Percentiles rank a stretch among this genome's conserved stretches.
Evolutionary conservation across 1,140 invertebrate species (phyloP).

Genomic region (Antheraea pernyi): DNA sequence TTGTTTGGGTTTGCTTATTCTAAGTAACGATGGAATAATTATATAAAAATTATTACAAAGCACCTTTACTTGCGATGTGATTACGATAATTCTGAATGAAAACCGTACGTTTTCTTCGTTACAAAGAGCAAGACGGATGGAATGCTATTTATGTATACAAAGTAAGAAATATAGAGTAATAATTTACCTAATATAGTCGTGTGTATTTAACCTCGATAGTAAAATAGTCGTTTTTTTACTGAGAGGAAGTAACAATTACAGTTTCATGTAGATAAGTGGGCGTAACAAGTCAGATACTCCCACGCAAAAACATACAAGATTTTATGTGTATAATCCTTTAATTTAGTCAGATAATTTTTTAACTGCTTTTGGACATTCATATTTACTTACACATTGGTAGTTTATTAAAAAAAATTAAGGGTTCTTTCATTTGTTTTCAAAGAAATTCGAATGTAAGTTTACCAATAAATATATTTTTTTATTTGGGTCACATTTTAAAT

Average conservation of each 20-base stretch:
- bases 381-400: too few relatives aligned
- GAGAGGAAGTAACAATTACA: neutral
- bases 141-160: conserved; percentile 34
- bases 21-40: neutral
- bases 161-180: conserved; percentile 23
- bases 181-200: neutral
- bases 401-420: too few relatives aligned
- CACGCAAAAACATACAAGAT: neutral
- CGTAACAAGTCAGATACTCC: neutral
- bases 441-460: too few relatives aligned
- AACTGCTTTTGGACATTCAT: neutral
- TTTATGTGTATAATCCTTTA: neutral
- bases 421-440: too few relatives aligned
- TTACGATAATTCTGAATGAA: conserved; percentile 20
- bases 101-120: conserved; percentile 22
- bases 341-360: neutral
- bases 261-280: neutral
- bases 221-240: neutral
- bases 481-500: too few relatives aligned
- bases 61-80: conserved; percentile 22
- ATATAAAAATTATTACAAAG: neutral
- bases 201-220: neutral
- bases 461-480: too few relatives aligned
- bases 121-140: conserved; percentile 33
- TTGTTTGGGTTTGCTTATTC: neutral